These are phyloP conservation scores for Rhabdomys dilectus DNA, from an alignment of 2,113 vertebrate genomes.

Conservation along the genomic window DNA sequence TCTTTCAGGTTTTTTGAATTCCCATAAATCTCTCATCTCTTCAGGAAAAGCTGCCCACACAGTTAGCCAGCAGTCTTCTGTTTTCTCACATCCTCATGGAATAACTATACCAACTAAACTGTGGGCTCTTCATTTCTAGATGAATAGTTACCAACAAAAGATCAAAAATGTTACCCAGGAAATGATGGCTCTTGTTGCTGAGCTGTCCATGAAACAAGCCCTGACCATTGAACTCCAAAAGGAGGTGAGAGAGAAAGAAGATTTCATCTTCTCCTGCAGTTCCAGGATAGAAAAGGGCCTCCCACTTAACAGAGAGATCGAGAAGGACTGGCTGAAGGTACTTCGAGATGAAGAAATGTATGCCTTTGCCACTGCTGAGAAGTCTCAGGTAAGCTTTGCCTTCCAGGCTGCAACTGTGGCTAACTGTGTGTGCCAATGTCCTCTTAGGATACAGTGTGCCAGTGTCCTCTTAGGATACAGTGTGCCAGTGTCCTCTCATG, in stretches of 20 bases:
- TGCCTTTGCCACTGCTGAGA: constrained; percentile 85
- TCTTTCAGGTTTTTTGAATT: not conserved
- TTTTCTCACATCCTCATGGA: not conserved
- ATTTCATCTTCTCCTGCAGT: constrained; percentile 89
- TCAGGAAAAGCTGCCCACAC: not conserved
- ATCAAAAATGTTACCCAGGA: constrained; percentile 88
- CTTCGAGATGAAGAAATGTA: constrained; percentile 87
- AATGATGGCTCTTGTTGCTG: constrained; percentile 91
- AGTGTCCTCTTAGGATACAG: not conserved
- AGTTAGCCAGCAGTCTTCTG: not conserved
- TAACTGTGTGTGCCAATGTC: not conserved
- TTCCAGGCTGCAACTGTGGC: rapidly evolving
- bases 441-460: too few relatives aligned
- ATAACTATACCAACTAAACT: not conserved
- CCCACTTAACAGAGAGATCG: constrained; percentile 88
- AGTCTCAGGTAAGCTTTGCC: constrained; percentile 86
- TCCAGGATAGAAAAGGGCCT: constrained; percentile 90
- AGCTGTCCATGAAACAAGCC: constrained; percentile 93
- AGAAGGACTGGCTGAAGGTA: constrained; percentile 89
- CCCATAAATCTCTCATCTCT: not conserved
- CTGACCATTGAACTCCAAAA: constrained; percentile 89
- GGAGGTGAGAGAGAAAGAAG: constrained; percentile 90
- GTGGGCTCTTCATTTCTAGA: constrained; percentile 83
- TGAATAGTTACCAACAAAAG: constrained; percentile 87
- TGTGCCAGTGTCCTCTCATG: not conserved